Conservation (phyloP, 2,888 invertebrate species). For the Synergus laeviventris region DNA sequence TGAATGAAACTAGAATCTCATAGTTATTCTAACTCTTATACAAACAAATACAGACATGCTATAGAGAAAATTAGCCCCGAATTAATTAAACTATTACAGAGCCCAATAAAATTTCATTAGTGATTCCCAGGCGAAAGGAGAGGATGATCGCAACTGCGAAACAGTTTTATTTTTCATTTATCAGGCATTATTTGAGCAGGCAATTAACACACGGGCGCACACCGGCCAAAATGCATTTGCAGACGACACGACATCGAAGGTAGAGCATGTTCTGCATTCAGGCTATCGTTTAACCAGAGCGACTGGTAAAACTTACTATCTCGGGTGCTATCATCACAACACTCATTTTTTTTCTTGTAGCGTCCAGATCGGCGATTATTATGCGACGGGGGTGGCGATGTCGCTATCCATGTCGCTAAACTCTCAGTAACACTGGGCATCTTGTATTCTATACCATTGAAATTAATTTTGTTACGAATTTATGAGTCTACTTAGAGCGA, state of each 20-base stretch:
- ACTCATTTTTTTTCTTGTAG: constrained; percentile 76
- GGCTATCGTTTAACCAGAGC: constrained; percentile 54
- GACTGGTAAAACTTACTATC: constrained; percentile 73
- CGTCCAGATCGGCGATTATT: constrained; percentile 71
- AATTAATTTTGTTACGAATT: constrained; percentile 47
- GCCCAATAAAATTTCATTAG: not conserved
- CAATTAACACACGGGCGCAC: constrained; percentile 63
- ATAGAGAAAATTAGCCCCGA: no score
- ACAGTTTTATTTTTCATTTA: not conserved
- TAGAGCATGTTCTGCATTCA: constrained; percentile 72
- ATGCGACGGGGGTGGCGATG: constrained; percentile 66
- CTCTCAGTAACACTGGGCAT: constrained; percentile 63
- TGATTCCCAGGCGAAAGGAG: not conserved
- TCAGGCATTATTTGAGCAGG: constrained; percentile 70
- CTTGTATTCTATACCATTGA: constrained; percentile 62
- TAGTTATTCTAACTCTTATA: no score
- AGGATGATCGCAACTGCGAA: constrained; percentile 4
- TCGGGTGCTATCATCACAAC: constrained; percentile 75
- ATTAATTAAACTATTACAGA: no score
- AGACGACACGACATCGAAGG: constrained; percentile 74
- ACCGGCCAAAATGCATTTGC: constrained; percentile 69
- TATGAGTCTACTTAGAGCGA: constrained; percentile 11
- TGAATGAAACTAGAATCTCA: no score
- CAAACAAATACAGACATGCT: no score
- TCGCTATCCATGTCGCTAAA: constrained; percentile 72